These are phyloP conservation scores for Podilymbus podiceps DNA, from an alignment of 2,113 vertebrate species.

Conservation along the genomic window DNA sequence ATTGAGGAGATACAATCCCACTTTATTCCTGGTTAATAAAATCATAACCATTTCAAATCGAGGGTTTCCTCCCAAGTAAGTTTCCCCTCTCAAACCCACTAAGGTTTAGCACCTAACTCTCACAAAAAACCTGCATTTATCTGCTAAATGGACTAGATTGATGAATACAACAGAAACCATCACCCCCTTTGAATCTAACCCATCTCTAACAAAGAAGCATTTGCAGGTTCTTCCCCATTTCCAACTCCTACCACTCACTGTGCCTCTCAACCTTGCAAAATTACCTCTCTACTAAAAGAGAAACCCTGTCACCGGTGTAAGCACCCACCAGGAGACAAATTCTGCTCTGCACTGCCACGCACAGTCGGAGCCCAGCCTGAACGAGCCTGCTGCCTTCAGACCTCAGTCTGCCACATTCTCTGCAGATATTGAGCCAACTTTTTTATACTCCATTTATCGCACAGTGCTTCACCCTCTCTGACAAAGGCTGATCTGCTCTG, in stretches of 20 bases:
- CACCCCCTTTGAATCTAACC: accelerated
- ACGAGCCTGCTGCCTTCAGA: background rate
- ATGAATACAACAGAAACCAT: background rate
- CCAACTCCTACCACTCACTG: background rate
- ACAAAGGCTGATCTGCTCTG: accelerated
- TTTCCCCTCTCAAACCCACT: background rate
- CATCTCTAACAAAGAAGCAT: background rate
- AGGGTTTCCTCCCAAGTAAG: background rate
- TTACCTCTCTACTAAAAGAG: background rate
- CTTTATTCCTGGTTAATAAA: background rate
- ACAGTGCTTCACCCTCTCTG: background rate
- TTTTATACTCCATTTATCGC: accelerated
- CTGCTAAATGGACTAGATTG: accelerated
- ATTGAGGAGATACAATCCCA: background rate
- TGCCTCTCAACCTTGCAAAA: background rate
- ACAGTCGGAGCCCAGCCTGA: background rate
- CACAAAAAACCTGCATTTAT: background rate
- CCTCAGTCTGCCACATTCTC: background rate
- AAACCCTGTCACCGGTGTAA: background rate
- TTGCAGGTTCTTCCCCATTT: background rate
- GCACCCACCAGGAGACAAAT: background rate
- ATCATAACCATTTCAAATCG: background rate
- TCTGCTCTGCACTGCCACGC: constrained; percentile 49
- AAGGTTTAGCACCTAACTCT: background rate
- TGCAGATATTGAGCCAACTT: accelerated